Conservation (phyloP, 1,140 invertebrate species). For the Acyrthosiphon pisum region DNA sequence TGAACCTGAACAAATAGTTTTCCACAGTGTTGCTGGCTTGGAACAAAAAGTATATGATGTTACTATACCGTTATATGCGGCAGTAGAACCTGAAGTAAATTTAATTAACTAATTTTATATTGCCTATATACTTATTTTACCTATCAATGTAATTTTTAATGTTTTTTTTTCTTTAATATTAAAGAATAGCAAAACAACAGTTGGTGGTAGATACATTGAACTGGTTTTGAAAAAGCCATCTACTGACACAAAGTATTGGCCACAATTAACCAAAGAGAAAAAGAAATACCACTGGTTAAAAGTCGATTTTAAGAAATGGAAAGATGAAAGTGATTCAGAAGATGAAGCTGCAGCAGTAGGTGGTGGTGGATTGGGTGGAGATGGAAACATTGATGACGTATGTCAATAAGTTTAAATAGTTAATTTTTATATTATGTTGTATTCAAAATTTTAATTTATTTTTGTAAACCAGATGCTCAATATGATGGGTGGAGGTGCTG, state of each 20-base stretch:
- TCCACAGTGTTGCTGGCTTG: constrained; percentile 85
- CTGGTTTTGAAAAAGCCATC: constrained; percentile 74
- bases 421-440: background rate
- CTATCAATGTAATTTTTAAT: background rate
- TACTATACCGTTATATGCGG: constrained; percentile 80
- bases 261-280: constrained; percentile 83
- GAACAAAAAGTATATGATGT: constrained; percentile 86
- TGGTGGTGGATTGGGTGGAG: constrained; percentile 66
- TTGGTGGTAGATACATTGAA: constrained; percentile 77
- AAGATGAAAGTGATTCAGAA: constrained; percentile 88
- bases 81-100: constrained; percentile 83
- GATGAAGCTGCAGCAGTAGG: constrained; percentile 62
- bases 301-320: constrained; percentile 96
- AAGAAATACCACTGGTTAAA: constrained; percentile 95
- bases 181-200: constrained; percentile 68
- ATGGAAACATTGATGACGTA: constrained; percentile 59
- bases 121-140: background rate
- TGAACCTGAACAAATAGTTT: constrained; percentile 80
- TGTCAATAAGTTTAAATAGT: background rate
- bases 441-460: constrained; percentile 55
- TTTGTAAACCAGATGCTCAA: constrained; percentile 35
- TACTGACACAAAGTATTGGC: constrained; percentile 83
- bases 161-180: constrained; percentile 56
- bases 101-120: constrained; percentile 31
- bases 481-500: constrained; percentile 65